Conservation (phyloP, 2,797 vertebrate species). For the Falco biarmicus region DNA sequence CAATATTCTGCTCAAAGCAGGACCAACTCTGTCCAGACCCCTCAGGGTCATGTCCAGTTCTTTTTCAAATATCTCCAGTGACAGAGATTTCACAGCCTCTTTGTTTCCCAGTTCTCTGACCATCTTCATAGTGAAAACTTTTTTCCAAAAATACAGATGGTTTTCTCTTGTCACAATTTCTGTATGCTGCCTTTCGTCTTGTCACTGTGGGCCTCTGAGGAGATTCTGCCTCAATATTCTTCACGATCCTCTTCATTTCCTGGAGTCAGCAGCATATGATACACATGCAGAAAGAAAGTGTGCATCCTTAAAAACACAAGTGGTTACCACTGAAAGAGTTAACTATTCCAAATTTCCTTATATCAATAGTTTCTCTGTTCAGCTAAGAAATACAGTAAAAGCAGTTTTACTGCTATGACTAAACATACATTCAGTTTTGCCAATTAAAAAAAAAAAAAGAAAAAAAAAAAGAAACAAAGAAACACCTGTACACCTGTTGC, state of each 20-base stretch:
- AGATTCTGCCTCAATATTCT: background rate
- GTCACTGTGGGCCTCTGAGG: too few relatives aligned
- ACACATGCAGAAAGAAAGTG: accelerated
- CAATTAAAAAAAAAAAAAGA: background rate
- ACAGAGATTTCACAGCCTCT: background rate
- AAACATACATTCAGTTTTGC: background rate
- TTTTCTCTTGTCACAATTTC: background rate
- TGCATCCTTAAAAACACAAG: background rate
- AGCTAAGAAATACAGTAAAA: background rate
- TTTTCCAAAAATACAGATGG: background rate
- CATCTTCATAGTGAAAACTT: background rate
- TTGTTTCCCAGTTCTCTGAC: background rate
- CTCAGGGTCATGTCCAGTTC: background rate
- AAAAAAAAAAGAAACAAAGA: background rate
- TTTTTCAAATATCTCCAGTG: background rate
- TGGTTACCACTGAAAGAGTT: background rate
- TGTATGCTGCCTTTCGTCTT: background rate
- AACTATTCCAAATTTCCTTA: background rate
- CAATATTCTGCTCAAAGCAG: background rate
- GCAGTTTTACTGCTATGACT: background rate
- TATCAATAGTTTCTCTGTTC: background rate
- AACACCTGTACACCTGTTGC: background rate
- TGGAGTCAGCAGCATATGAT: background rate
- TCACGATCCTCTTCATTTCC: background rate
- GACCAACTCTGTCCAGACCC: background rate